Evolutionary conservation across 2,797 vertebrate species (phyloP).

Genomic region (Setipinna tenuifilis): DNA sequence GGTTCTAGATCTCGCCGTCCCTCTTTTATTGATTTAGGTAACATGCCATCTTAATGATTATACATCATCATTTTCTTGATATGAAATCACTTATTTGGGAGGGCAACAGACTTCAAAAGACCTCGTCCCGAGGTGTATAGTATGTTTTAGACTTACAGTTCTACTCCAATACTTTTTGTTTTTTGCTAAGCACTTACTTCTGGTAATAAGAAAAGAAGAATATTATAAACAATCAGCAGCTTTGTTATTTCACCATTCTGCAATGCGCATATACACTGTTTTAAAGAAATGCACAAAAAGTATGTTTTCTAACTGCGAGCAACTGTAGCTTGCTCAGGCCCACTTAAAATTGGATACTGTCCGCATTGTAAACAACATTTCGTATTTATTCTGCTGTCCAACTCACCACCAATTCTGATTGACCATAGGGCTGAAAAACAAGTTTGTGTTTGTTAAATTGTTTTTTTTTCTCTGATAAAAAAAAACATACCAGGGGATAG

Average conservation of each 20-base stretch:
- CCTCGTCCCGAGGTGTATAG: background rate
- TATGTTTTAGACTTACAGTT: background rate
- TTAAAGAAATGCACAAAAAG: background rate
- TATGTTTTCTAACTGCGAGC: background rate
- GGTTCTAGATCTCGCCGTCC: conserved; percentile 35
- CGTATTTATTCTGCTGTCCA: conserved; percentile 44
- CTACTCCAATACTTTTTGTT: conserved; percentile 40
- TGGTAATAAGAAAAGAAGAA: conserved; percentile 40
- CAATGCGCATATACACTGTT: background rate
- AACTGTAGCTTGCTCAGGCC: background rate
- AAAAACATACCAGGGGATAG: conserved; percentile 43
- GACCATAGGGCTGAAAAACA: background rate
- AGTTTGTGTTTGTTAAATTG: background rate
- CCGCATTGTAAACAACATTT: conserved; percentile 36
- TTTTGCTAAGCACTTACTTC: conserved; percentile 58
- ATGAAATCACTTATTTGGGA: conserved; percentile 14
- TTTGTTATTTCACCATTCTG: background rate
- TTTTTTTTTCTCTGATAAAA: conserved; percentile 48
- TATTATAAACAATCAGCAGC: conserved; percentile 14
- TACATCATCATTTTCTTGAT: background rate
- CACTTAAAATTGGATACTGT: conserved; percentile 38
- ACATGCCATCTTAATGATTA: background rate
- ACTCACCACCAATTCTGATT: conserved; percentile 37
- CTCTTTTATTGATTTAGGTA: background rate
- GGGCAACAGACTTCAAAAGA: background rate